Evolutionary conservation across 1,140 invertebrate genomes (phyloP).

Genomic region (Drosophila punjabiensis): DNA sequence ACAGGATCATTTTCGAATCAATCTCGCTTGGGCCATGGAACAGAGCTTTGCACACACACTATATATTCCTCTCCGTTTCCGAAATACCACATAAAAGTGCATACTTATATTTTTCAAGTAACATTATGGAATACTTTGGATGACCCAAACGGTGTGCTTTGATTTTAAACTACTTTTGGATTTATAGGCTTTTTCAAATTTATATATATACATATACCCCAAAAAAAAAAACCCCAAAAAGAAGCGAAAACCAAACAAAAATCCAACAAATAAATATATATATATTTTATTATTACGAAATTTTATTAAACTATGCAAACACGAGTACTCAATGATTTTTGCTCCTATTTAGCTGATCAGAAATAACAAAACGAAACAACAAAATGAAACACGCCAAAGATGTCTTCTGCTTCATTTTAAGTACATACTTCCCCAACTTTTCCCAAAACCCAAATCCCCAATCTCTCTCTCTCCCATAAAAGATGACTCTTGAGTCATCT

Average conservation of each 20-base stretch:
- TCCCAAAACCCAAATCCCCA: constrained; percentile 21
- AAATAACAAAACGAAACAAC: constrained; percentile 47
- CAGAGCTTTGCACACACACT: constrained; percentile 46
- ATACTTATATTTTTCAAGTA: constrained; percentile 34
- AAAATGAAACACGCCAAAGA: constrained; percentile 69
- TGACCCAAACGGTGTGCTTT: constrained; percentile 67
- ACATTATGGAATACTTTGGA: constrained; percentile 40
- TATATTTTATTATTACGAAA: constrained; percentile 81
- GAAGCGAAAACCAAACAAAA: constrained; percentile 37
- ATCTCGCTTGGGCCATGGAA: constrained; percentile 57
- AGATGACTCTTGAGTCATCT: constrained; percentile 10
- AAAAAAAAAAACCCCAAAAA: constrained; percentile 23
- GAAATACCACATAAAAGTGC: constrained; percentile 27
- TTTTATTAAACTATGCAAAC: constrained; percentile 80
- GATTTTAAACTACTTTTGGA: constrained; percentile 72
- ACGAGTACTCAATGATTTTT: constrained; percentile 78
- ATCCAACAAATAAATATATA: constrained; percentile 42
- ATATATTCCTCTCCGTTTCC: constrained; percentile 40
- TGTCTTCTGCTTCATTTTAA: constrained; percentile 82
- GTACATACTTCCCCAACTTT: constrained; percentile 45
- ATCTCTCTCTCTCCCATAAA: neutral
- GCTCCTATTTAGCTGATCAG: constrained; percentile 78
- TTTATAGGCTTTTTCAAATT: constrained; percentile 82
- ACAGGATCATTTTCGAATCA: constrained; percentile 47
- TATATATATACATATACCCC: constrained; percentile 65